These are phyloP conservation scores for Melolontha melolontha DNA, from an alignment of 2,888 invertebrate species.

Conservation along the genomic window DNA sequence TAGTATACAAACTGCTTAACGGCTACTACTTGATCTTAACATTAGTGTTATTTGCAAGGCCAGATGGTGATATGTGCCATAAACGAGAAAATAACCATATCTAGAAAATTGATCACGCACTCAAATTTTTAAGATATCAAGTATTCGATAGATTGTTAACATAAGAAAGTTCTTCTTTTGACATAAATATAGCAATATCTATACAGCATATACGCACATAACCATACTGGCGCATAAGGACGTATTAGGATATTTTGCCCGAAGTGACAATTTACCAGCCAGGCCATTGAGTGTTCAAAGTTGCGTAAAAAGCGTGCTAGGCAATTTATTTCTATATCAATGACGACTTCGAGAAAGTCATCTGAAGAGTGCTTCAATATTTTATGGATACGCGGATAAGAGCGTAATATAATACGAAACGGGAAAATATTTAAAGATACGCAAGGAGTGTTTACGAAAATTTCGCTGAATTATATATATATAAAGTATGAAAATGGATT, in stretches of 20 bases:
- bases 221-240: neutral
- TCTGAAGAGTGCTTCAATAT: slow-evolving; percentile 25
- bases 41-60: no score
- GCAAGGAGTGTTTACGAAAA: slow-evolving; percentile 3
- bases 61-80: no score
- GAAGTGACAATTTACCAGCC: slow-evolving; percentile 38
- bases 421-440: slow-evolving; percentile 25
- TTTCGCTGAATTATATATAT: slow-evolving; percentile 16
- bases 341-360: slow-evolving; percentile 32
- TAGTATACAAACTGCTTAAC: no score
- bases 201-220: neutral
- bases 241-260: slow-evolving; percentile 27
- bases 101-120: no score
- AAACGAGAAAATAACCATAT: no score
- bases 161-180: slow-evolving; percentile 1
- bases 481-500: slow-evolving; percentile 14
- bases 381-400: slow-evolving; percentile 28
- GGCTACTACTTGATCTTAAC: no score
- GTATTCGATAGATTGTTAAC: neutral
- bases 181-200: slow-evolving; percentile 23
- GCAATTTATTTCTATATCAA: slow-evolving; percentile 41
- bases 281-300: slow-evolving; percentile 37
- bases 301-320: slow-evolving; percentile 35
- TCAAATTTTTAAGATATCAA: neutral
- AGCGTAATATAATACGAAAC: slow-evolving; percentile 27